These are phyloP conservation scores for Nomia melanderi DNA, from an alignment of 1,140 invertebrate species.

Conservation along the genomic window DNA sequence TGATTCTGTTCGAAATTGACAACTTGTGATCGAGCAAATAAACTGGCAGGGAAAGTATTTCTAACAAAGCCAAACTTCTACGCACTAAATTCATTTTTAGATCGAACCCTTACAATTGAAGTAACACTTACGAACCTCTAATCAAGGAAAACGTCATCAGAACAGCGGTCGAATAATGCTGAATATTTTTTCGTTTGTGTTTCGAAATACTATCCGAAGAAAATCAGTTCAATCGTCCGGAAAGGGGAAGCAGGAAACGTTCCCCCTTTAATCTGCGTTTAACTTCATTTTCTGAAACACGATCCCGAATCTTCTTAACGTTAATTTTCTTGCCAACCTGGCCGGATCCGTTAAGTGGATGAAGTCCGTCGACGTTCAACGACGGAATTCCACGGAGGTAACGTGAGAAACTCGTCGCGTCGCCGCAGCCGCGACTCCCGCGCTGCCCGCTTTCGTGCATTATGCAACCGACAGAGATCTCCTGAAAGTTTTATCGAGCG, in stretches of 20 bases:
- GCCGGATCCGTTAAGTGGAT: slow-evolving; percentile 41
- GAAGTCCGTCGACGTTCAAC: slow-evolving; percentile 10
- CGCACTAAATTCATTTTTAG: no score
- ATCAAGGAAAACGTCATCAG: no score
- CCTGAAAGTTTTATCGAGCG: slow-evolving; percentile 64
- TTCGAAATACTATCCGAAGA: not conserved
- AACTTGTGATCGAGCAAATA: no score
- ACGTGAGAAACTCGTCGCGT: slow-evolving; percentile 61
- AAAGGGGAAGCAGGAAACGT: not conserved
- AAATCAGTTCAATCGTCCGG: not conserved
- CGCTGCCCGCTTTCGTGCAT: slow-evolving; percentile 53
- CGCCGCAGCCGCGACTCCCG: slow-evolving; percentile 24
- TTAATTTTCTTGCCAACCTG: slow-evolving; percentile 24
- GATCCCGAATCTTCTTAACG: not conserved
- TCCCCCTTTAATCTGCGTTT: not conserved
- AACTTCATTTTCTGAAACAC: not conserved
- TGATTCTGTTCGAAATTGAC: no score
- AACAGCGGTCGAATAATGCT: no score
- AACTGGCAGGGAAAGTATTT: no score
- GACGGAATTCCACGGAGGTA: slow-evolving; percentile 42
- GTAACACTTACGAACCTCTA: no score
- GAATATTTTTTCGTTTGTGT: no score
- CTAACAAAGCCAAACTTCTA: no score
- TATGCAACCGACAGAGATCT: slow-evolving; percentile 62
- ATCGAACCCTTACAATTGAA: no score